Evolutionary conservation across 2,888 invertebrate species (phyloP), one percentile per base, ranked within the genome.

Genomic region (Chelonus formosanus): DNA sequence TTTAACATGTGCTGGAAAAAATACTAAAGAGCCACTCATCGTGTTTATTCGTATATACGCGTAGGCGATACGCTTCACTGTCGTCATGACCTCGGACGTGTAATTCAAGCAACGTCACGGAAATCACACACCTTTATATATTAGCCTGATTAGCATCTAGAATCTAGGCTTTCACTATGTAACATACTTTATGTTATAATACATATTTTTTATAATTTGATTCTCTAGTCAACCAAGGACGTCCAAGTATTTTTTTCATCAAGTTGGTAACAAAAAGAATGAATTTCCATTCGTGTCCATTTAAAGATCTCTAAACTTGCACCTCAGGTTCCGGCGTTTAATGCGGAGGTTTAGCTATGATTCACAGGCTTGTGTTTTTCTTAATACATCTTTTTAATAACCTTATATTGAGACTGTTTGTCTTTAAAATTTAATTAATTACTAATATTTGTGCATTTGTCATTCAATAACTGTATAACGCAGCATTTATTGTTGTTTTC

Each of bases 21-120:
- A 67, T 67, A 70, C 65, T 63, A 65, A 60, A 67, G 58, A 63
- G 20, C 20, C 57, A 60, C 65, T 66, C 64, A 63, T 66, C 60
- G 67, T 63, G 68, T 70, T 20, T 20, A 20, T 20, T 20, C 20
- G 20, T 20, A 20, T 67, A 34, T 65, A 31, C 47, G 69, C 64
- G 70, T 72, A 67, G 72, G 72, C 70, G 70, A 69, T 62, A 67
- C 63, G 54, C 62, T 57, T 63, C 65, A 69, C 68, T 70, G 65
- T 53, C 70, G 70, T 72, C 68, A 69, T 68, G 67, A 66, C 70
- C 69, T 67, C 67, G 64, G 50, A 50, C 59, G 52, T 62, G 56
- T 63, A 64, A 63, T 64, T 62, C 45, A 58, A 31, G 35, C 64
- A 47, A 63, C 67, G 65, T 69, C 69, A 69, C 69, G 54, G 10